Conservation (phyloP, 2,888 invertebrate species). For the Mythimna albipuncta region DNA sequence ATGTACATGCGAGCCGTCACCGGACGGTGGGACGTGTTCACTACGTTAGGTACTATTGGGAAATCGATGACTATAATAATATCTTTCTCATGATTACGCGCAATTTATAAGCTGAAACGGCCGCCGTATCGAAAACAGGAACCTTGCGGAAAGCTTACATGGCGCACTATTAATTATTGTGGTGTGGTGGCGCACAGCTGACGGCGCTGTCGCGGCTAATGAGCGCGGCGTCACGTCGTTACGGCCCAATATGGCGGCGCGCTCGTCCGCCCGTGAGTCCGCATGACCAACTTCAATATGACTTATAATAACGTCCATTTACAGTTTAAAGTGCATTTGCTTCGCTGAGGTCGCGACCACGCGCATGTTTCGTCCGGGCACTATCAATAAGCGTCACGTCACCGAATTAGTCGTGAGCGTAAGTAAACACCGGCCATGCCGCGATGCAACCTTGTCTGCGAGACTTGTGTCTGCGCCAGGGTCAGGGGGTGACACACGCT, state of each 20-base stretch:
- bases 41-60: not conserved
- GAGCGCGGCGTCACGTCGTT: constrained; percentile 17
- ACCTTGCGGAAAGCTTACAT: constrained; percentile 26
- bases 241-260: constrained; percentile 22
- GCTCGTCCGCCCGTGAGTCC: not conserved
- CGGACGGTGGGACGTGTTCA: constrained; percentile 3
- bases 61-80: constrained; percentile 5
- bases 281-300: constrained; percentile 25
- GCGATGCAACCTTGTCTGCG: not conserved
- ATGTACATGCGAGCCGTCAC: not conserved
- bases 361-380: not conserved
- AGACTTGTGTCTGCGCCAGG: constrained; percentile 1
- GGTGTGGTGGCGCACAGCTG: constrained; percentile 42
- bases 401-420: constrained; percentile 4
- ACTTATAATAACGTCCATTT: constrained; percentile 45
- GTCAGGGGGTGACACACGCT: constrained; percentile 8
- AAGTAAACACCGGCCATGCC: not conserved
- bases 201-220: constrained; percentile 17
- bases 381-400: constrained; percentile 1
- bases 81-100: constrained; percentile 21
- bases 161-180: constrained; percentile 1
- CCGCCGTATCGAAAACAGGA: constrained; percentile 23
- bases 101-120: constrained; percentile 32
- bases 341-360: constrained; percentile 9
- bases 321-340: constrained; percentile 27